These are phyloP conservation scores for Pseudomugil gertrudae DNA, from an alignment of 2,797 vertebrate species.

Conservation along the genomic window DNA sequence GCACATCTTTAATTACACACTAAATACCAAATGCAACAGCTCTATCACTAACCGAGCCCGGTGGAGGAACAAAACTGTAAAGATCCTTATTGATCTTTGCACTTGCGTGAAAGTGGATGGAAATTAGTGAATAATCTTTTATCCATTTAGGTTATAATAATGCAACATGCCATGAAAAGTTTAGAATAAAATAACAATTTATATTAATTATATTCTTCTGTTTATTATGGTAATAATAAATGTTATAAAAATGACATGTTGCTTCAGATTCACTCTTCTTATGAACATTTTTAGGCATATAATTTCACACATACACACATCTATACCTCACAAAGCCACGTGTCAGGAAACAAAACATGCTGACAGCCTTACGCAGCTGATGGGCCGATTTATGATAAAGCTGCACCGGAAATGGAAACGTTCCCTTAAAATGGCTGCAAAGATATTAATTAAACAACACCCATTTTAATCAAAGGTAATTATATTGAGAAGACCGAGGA, in stretches of 20 bases:
- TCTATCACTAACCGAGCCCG: neutral
- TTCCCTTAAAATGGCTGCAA: conserved; percentile 56
- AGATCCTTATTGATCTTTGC: neutral
- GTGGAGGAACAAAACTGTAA: neutral
- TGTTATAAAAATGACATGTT: neutral
- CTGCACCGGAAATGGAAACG: conserved; percentile 69
- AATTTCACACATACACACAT: conserved; percentile 6
- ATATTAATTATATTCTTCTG: no score
- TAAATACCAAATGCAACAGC: neutral
- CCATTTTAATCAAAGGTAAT: conserved; percentile 89
- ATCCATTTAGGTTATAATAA: no score
- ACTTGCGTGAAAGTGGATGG: no score
- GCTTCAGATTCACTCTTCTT: no score
- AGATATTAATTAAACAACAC: conserved; percentile 87
- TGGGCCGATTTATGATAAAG: conserved; percentile 55
- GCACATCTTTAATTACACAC: neutral
- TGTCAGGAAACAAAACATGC: conserved; percentile 47
- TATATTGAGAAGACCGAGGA: conserved; percentile 80
- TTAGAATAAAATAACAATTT: no score
- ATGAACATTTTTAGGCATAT: no score
- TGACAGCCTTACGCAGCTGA: conserved; percentile 50
- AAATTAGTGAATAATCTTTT: no score
- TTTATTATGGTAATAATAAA: no score
- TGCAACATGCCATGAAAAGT: no score
- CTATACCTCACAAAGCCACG: conserved; percentile 34